These are phyloP conservation scores for Trachymyrmex cornetzi DNA, from an alignment of 1,140 invertebrate genomes.

Conservation along the genomic window DNA sequence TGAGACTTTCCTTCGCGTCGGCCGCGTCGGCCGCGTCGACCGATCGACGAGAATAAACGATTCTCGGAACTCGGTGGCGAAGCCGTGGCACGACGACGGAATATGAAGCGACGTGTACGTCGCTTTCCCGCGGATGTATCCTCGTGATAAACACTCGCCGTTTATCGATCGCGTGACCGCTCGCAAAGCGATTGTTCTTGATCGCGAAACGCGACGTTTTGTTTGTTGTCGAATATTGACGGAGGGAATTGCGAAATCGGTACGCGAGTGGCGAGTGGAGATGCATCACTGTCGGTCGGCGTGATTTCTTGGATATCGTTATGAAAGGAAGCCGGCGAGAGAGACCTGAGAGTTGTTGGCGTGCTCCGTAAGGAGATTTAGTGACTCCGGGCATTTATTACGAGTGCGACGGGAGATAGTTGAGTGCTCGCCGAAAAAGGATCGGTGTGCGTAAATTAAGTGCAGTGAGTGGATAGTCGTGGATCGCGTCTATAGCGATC, in stretches of 20 bases:
- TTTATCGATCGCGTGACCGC: background rate
- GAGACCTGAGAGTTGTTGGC: background rate
- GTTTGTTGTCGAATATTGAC: background rate
- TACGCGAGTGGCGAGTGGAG: background rate
- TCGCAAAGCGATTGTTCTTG: too few relatives aligned
- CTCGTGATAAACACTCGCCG: background rate
- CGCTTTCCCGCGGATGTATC: background rate
- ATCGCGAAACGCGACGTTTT: background rate
- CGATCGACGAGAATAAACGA: background rate
- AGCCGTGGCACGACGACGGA: background rate
- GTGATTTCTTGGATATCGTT: background rate
- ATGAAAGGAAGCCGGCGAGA: background rate
- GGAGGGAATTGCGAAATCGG: background rate
- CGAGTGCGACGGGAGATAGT: background rate
- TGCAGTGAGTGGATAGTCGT: constrained; percentile 52
- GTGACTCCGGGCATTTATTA: background rate
- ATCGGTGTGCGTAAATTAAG: constrained; percentile 15
- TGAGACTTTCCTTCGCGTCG: constrained; percentile 32
- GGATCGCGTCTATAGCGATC: constrained; percentile 16
- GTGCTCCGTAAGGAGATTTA: background rate
- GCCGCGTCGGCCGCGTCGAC: background rate
- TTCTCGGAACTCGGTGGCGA: background rate
- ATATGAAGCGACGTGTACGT: background rate
- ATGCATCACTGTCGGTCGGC: background rate
- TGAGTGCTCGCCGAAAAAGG: background rate